Percentiles rank a stretch among this genome's conserved stretches.
phyloP scores from a whole-genome alignment of 1,140 invertebrate species.

The Campoletis sonorensis region DNA sequence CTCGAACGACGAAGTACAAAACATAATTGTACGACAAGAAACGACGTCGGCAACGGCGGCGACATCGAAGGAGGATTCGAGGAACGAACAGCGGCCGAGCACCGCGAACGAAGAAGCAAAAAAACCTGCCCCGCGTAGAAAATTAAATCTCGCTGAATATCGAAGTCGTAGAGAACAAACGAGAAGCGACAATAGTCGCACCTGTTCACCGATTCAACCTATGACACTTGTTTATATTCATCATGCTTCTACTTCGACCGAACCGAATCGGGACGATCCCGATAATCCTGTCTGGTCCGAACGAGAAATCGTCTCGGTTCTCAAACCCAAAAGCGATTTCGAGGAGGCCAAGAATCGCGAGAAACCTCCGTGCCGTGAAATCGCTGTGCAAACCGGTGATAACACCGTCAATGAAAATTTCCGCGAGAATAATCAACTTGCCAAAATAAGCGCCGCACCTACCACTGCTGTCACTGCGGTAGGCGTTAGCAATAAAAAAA shows the following conservation, averaged over 20 bases:
- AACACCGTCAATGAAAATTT: conserved; percentile 50
- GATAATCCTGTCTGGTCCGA: conserved; percentile 63
- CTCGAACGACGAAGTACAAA: conserved; percentile 59
- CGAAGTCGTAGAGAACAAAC: conserved; percentile 71
- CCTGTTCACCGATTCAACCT: conserved; percentile 62
- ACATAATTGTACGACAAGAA: conserved; percentile 59
- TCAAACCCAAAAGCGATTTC: conserved; percentile 62
- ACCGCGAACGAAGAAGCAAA: conserved; percentile 57
- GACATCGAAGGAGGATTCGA: too few species aligned
- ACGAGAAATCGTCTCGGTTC: conserved; percentile 64
- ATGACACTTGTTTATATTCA: conserved; percentile 64
- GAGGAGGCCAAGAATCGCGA: conserved; percentile 60
- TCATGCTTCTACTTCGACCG: conserved; percentile 66
- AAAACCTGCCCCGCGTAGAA: conserved; percentile 64
- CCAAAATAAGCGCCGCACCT: neutral
- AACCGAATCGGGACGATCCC: conserved; percentile 59
- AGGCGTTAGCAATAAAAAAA: neutral
- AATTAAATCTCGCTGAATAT: conserved; percentile 77
- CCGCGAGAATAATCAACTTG: neutral
- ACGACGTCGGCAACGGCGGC: conserved; percentile 47
- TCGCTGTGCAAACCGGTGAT: conserved; percentile 62
- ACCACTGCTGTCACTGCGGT: neutral
- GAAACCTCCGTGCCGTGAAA: conserved; percentile 56
- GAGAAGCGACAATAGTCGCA: conserved; percentile 62
- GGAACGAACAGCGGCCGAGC: conserved; percentile 25